These are phyloP conservation scores for Caenorhabditis briggsae DNA, from an alignment of 1,140 invertebrate genomes.

Conservation along the genomic window DNA sequence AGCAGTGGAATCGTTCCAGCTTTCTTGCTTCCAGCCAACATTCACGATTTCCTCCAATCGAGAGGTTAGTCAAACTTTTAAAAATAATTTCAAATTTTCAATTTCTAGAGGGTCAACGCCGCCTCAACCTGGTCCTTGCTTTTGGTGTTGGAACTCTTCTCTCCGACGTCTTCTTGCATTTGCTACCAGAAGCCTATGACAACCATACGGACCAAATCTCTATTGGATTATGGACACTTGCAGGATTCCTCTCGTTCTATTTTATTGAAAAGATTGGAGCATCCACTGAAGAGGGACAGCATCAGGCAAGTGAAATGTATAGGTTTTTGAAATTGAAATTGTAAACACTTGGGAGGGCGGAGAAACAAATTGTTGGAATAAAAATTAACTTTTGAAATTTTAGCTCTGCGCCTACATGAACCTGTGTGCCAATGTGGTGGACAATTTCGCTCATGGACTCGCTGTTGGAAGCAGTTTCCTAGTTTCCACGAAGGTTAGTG, in stretches of 20 bases:
- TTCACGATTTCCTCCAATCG: conserved; percentile 33
- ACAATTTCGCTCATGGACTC: conserved; percentile 64
- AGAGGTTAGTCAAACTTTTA: no score
- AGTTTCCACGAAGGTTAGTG: conserved; percentile 50
- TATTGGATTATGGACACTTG: conserved; percentile 48
- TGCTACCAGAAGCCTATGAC: conserved; percentile 59
- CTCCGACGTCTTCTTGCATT: conserved; percentile 61
- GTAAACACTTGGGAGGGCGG: no score
- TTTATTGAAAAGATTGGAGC: conserved; percentile 61
- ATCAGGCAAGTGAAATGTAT: conserved; percentile 23
- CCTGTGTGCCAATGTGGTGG: conserved; percentile 53
- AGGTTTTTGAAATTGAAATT: neutral
- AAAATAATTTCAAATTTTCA: no score
- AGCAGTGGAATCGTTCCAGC: conserved; percentile 62
- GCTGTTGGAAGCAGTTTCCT: conserved; percentile 61
- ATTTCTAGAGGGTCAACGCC: conserved; percentile 53
- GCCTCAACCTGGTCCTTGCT: conserved; percentile 53
- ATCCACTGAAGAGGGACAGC: conserved; percentile 61
- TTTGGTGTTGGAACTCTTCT: conserved; percentile 62
- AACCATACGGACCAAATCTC: conserved; percentile 1
- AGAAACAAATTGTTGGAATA: no score
- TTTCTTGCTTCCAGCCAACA: conserved; percentile 58
- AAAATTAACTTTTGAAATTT: neutral
- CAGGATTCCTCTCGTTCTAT: conserved; percentile 55
- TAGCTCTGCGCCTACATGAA: conserved; percentile 64